phyloP scores from a whole-genome alignment of 2,888 invertebrate genomes.

The Catotricha subobsoleta region DNA sequence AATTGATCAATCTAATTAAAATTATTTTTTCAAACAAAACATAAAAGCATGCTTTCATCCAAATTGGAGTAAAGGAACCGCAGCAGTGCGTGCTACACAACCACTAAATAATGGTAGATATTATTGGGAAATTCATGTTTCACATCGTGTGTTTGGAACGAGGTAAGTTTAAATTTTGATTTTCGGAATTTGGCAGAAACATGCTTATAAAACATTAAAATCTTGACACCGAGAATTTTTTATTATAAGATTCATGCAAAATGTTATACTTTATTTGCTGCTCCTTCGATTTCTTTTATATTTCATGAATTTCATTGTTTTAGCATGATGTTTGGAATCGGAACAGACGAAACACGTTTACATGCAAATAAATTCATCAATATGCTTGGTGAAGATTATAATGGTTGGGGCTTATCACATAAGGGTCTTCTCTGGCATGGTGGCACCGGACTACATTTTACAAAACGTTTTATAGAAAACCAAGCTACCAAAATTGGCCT shows the following conservation, averaged over 20 bases:
- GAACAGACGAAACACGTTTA: conserved; percentile 36
- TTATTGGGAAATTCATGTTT: conserved; percentile 47
- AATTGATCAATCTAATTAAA: background rate
- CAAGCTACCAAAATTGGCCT: conserved; percentile 47
- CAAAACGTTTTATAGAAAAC: conserved; percentile 50
- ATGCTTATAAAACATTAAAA: no score
- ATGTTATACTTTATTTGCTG: no score
- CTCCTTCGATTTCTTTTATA: no score
- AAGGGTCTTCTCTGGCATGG: conserved; percentile 52
- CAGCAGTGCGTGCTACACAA: conserved; percentile 46
- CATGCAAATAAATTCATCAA: conserved; percentile 51
- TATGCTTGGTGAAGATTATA: conserved; percentile 48
- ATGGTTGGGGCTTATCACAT: conserved; percentile 56
- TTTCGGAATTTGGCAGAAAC: no score
- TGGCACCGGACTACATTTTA: conserved; percentile 42
- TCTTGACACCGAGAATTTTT: no score
- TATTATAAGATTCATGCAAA: no score
- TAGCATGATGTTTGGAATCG: conserved; percentile 60
- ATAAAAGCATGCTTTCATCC: conserved; percentile 49
- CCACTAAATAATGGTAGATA: conserved; percentile 43
- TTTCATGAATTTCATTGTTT: no score
- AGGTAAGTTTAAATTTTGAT: conserved; percentile 16
- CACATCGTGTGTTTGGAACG: conserved; percentile 50
- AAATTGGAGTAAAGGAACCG: conserved; percentile 57
- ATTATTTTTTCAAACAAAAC: no score